Evolutionary conservation across 35 echinoderm and acorn worm species (phyloP).

Genomic region (Heliocidaris erythrogramma): DNA sequence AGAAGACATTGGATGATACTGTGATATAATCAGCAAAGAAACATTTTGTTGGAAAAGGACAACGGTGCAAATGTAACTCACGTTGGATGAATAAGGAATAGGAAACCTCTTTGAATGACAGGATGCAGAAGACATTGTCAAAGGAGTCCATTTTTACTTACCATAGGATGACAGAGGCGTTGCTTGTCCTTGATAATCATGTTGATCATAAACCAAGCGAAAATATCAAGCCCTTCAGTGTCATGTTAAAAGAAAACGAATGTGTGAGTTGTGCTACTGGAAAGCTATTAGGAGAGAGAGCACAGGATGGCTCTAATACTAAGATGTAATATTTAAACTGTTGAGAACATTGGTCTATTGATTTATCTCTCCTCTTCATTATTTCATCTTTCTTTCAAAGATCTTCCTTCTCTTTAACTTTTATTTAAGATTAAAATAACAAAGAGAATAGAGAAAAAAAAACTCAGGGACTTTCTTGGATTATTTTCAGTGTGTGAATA

Average conservation of each 20-base stretch:
- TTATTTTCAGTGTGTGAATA: conserved; percentile 42
- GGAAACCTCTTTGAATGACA: not conserved
- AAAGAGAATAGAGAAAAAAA: not conserved
- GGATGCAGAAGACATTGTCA: not conserved
- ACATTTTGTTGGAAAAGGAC: not conserved
- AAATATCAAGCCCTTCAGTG: not conserved
- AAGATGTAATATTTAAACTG: not conserved
- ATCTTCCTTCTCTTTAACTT: conserved; percentile 34
- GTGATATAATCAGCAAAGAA: not conserved
- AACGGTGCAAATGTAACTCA: not conserved
- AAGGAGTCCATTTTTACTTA: not conserved
- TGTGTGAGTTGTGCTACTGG: not conserved
- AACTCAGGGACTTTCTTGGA: conserved; percentile 42
- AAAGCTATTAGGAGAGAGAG: not conserved
- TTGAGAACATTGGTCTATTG: not conserved
- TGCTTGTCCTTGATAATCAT: not conserved
- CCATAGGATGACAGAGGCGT: not conserved
- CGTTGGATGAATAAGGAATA: not conserved
- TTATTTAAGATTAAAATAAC: not conserved
- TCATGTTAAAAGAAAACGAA: not conserved
- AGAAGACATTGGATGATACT: not conserved
- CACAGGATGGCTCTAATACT: not conserved
- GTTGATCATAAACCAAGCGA: not conserved
- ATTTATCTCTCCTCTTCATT: not conserved
- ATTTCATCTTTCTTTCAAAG: conserved; percentile 34